Base-by-base conservation (phyloP, 2,797 vertebrate genomes). In the Smutsia gigantea region DNA sequence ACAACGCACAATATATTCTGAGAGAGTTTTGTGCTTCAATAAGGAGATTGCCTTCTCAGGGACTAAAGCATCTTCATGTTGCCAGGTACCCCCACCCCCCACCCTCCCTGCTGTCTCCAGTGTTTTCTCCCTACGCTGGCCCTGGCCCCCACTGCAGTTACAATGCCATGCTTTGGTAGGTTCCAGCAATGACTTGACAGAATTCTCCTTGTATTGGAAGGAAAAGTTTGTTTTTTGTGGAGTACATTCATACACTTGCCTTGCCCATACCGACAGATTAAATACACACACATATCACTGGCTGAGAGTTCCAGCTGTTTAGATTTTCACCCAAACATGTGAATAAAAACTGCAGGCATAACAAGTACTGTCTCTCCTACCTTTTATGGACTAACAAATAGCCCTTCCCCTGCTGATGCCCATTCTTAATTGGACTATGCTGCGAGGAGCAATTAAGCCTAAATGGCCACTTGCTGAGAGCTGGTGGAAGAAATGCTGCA, bases 371-470 rank as follows among this genome's bases (percentile, higher is more conserved):
- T 95, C 97, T 98, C 79, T 97, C 89, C 51, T 98, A 98, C 96
- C 97, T 98, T 98, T 98, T 98, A 98, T 42, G 68, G 94, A 98
- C 98, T 98, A 98, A 98, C 97, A 98, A 98, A 98, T 98, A 98
- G 97, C 97, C 97, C 84, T 98, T 97, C 96, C 94, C 93, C 95
- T 96, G 95, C 71, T 97, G 97, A 98, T 97, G 96, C 93, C 97
- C 88, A 37, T 95, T 98, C 97, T 98, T 98, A 98, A 98, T 98
- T 98, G 98, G 98, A 97, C 97, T 97, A 95, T 86, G 94, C 97
- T 98, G 97, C 96, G 98, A 98, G 87, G 87, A 97, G 95, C 98
- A 98, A 98, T 98, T 98, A 98, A 98, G 96, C 93, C 96, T 98
- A 98, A 98, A 98, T 57, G 96, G 97, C 97, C 96, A 97, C 98